A percentile compares a stretch with the other conserved stretches of the same genome.
Evolutionary conservation across 2,888 invertebrate species (phyloP).

Genomic region (Philereme transversata): DNA sequence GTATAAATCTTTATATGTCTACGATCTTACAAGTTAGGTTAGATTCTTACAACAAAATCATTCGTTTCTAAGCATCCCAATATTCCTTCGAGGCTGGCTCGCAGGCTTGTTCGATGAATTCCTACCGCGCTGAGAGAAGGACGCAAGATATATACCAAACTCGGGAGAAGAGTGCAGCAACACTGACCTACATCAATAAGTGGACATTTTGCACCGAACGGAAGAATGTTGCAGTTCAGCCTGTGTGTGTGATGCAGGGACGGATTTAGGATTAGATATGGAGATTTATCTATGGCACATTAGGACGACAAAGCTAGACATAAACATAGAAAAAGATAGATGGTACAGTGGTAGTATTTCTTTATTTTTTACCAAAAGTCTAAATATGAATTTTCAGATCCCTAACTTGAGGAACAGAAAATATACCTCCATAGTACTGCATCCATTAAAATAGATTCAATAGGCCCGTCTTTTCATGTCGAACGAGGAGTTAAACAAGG

Average conservation of each 20-base stretch:
- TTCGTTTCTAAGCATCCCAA: slow-evolving; percentile 21
- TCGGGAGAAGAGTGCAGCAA: slow-evolving; percentile 48
- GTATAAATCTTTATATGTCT: no score
- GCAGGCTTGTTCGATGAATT: slow-evolving; percentile 60
- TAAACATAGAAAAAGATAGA: no score
- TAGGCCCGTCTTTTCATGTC: no score
- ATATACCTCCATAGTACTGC: no score
- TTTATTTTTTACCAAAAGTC: no score
- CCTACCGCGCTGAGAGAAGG: slow-evolving; percentile 50
- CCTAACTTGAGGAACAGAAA: no score
- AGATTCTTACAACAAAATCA: slow-evolving; percentile 12
- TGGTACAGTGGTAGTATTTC: no score
- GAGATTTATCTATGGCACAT: neutral
- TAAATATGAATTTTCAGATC: no score
- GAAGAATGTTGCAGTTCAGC: slow-evolving; percentile 57
- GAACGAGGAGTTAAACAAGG: no score
- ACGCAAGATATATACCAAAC: slow-evolving; percentile 25
- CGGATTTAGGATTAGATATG: slow-evolving; percentile 4
- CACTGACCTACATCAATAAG: slow-evolving; percentile 79
- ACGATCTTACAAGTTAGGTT: neutral
- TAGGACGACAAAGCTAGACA: no score
- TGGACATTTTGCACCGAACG: slow-evolving; percentile 63
- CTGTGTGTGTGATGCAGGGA: slow-evolving; percentile 31
- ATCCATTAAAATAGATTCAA: no score
- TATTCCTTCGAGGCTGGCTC: slow-evolving; percentile 24